These are phyloP conservation scores for Drosophila arawakana DNA, from an alignment of 1,140 invertebrate species.

Conservation along the genomic window DNA sequence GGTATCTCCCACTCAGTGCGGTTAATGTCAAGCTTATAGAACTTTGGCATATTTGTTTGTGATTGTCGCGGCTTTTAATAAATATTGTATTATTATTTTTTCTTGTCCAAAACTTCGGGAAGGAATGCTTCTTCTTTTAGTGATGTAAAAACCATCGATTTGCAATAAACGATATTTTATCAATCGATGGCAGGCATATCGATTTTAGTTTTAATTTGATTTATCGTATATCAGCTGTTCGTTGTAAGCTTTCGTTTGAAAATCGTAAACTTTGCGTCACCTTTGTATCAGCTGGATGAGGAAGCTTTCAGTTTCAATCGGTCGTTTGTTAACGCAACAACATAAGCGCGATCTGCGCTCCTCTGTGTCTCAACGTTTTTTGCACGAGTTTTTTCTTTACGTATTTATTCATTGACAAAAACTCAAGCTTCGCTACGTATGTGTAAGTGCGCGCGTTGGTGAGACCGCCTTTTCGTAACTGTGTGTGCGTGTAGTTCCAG, in stretches of 20 bases:
- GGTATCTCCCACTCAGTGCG: conserved; percentile 99
- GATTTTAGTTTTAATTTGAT: not conserved
- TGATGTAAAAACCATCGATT: conserved; percentile 35
- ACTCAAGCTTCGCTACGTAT: conserved; percentile 69
- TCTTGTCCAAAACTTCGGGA: conserved; percentile 39
- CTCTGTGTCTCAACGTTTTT: conserved; percentile 61
- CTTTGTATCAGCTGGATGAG: conserved; percentile 21
- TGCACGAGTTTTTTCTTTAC: conserved; percentile 82
- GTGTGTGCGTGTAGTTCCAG: conserved; percentile 34
- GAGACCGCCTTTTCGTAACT: conserved; percentile 42
- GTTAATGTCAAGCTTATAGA: conserved; percentile 96
- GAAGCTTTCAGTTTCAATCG: conserved; percentile 67
- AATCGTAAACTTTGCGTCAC: conserved; percentile 20
- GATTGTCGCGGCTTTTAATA: conserved; percentile 7
- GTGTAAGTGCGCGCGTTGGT: conserved; percentile 51
- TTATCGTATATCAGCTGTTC: conserved; percentile 26
- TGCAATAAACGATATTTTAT: not conserved
- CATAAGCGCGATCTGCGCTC: conserved; percentile 26
- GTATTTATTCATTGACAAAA: conserved; percentile 84
- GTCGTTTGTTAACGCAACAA: conserved; percentile 46
- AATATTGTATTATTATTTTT: conserved; percentile 36
- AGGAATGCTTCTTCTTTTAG: conserved; percentile 56
- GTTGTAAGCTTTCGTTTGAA: conserved; percentile 30
- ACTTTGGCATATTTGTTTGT: conserved; percentile 84
- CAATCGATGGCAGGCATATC: conserved; percentile 5